These are phyloP conservation scores for Himalopsyche japonica DNA, from an alignment of 2,888 invertebrate genomes.

Conservation along the genomic window DNA sequence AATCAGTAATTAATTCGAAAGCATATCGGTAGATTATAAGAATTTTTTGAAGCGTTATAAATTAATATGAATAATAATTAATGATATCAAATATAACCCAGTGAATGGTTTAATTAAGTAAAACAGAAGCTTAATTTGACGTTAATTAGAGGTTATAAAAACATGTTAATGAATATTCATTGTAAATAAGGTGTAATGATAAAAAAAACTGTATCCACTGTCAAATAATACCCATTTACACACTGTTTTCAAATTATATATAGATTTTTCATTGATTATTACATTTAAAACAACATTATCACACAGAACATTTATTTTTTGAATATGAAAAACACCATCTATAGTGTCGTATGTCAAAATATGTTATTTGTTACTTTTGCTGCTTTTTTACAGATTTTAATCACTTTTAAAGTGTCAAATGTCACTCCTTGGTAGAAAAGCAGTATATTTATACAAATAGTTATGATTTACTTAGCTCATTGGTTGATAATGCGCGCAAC, in stretches of 20 bases:
- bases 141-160: background rate
- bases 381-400: too few species aligned
- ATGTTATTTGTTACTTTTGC: background rate
- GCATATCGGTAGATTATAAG: slow-evolving; percentile 39
- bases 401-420: too few species aligned
- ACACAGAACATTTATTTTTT: background rate
- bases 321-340: background rate
- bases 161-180: slow-evolving; percentile 8
- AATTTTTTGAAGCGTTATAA: slow-evolving; percentile 11
- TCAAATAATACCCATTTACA: background rate
- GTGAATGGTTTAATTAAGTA: background rate
- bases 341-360: background rate
- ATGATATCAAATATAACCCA: background rate
- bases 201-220: background rate
- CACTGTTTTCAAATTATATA: background rate
- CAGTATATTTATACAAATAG: too few species aligned
- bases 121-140: background rate
- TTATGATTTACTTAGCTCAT: too few species aligned
- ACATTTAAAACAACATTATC: background rate
- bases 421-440: too few species aligned
- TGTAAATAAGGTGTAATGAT: slow-evolving; percentile 1
- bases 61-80: background rate
- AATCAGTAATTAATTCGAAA: slow-evolving; percentile 26
- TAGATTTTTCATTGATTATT: background rate
- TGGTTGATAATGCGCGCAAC: too few species aligned